phyloP scores from a whole-genome alignment of 1,140 invertebrate genomes.

The Drosophila asahinai region DNA sequence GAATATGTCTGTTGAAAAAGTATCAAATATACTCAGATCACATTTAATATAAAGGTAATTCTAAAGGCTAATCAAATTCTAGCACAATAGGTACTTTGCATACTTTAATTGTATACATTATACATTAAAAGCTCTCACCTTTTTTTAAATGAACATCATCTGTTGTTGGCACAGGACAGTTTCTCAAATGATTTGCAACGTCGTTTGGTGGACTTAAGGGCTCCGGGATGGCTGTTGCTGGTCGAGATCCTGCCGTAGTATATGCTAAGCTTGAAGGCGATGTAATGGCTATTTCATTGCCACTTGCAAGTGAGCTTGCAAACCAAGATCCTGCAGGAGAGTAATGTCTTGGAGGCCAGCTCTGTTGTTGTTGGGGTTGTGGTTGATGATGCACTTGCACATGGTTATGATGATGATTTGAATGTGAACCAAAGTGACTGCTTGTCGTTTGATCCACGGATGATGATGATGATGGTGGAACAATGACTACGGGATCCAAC shows the following conservation, averaged over 20 bases:
- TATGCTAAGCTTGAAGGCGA: constrained; percentile 31
- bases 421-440: constrained; percentile 49
- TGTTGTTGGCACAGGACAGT: constrained; percentile 29
- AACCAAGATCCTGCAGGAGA: constrained; percentile 73
- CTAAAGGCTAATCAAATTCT: too few relatives aligned
- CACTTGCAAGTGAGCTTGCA: constrained; percentile 49
- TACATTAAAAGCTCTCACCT: constrained; percentile 50
- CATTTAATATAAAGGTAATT: too few relatives aligned
- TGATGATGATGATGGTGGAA: neutral
- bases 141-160: constrained; percentile 77
- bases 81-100: too few relatives aligned
- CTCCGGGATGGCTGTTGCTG: constrained; percentile 33
- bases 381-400: constrained; percentile 41
- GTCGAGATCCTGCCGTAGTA: constrained; percentile 5
- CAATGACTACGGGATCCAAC: constrained; percentile 20
- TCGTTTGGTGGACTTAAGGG: constrained; percentile 59
- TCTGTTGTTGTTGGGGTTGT: constrained; percentile 42
- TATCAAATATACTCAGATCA: too few relatives aligned
- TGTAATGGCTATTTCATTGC: constrained; percentile 37
- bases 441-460: constrained; percentile 24
- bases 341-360: constrained; percentile 73
- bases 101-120: too few relatives aligned
- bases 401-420: constrained; percentile 37
- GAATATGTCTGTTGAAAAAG: too few relatives aligned
- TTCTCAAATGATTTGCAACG: constrained; percentile 39